Conservation (phyloP, 2,797 vertebrate species). For the Adelosebastes latens region DNA sequence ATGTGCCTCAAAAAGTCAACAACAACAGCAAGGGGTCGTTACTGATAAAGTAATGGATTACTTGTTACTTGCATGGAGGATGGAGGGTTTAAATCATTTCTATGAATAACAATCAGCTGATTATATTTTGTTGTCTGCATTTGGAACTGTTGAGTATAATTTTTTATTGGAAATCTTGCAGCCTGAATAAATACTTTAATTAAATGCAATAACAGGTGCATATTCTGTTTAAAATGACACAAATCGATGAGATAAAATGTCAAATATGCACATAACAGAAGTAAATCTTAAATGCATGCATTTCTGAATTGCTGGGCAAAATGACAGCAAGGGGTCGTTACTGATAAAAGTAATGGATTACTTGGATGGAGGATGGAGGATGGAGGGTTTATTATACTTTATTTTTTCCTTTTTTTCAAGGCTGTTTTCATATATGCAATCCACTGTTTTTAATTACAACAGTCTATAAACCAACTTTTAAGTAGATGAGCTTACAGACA, state of each 20-base stretch:
- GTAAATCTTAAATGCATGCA: background rate
- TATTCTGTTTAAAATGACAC: background rate
- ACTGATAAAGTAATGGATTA: slow-evolving; percentile 4
- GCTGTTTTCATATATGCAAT: no score
- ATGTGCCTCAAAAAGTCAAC: slow-evolving; percentile 54
- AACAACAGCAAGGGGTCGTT: slow-evolving; percentile 15
- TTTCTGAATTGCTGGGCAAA: slow-evolving; percentile 69
- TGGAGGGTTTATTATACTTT: background rate
- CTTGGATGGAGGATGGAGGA: background rate
- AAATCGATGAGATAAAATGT: background rate
- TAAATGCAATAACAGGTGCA: background rate
- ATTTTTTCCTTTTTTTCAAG: no score
- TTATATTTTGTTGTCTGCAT: background rate
- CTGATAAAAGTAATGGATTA: background rate
- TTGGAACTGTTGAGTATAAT: background rate
- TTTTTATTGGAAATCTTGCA: no score
- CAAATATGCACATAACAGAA: background rate
- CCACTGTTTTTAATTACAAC: no score
- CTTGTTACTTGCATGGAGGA: background rate
- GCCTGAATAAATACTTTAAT: background rate
- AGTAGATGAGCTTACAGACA: no score
- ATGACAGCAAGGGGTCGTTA: slow-evolving; percentile 13
- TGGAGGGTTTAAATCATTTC: background rate
- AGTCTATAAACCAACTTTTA: no score
- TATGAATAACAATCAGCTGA: background rate